Percentiles rank a stretch among this genome's conserved stretches.
These are phyloP conservation scores for Camponotus pennsylvanicus DNA, from an alignment of 1,140 invertebrate species.

Conservation along the genomic window DNA sequence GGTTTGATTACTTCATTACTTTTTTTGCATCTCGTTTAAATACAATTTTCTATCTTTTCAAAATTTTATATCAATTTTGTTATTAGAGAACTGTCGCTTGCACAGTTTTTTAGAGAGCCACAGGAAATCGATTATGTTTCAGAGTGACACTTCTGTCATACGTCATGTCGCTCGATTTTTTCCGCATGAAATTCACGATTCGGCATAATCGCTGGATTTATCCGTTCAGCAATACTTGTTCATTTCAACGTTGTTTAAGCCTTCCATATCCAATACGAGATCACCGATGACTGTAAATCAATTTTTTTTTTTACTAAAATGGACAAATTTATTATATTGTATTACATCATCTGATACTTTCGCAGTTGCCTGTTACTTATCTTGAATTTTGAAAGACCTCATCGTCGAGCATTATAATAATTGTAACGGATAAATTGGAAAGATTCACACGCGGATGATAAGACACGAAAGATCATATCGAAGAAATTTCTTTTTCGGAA, in stretches of 20 bases:
- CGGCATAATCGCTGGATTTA: slow-evolving; percentile 13
- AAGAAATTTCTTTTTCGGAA: neutral
- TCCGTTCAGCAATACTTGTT: slow-evolving; percentile 37
- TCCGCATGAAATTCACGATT: slow-evolving; percentile 30
- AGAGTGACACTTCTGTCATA: slow-evolving; percentile 55
- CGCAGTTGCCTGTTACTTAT: neutral
- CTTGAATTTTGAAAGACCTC: neutral
- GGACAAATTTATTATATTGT: neutral
- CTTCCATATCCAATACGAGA: slow-evolving; percentile 22
- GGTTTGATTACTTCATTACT: neutral
- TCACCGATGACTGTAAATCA: slow-evolving; percentile 22
- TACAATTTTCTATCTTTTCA: neutral
- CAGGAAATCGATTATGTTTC: slow-evolving; percentile 56
- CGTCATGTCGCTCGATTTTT: slow-evolving; percentile 54
- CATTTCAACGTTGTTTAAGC: slow-evolving; percentile 55
- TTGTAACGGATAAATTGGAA: neutral
- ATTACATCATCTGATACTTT: neutral
- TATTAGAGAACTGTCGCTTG: slow-evolving; percentile 47
- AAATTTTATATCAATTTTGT: neutral
- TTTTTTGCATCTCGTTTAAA: neutral
- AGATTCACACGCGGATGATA: neutral
- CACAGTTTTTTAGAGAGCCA: slow-evolving; percentile 41
- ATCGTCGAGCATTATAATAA: neutral
- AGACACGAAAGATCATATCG: neutral
- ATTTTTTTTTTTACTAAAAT: neutral